A percentile compares a stretch with the other conserved stretches of the same genome.
Evolutionary conservation across 2,113 vertebrate species (phyloP).

Genomic region (Crocuta crocuta): DNA sequence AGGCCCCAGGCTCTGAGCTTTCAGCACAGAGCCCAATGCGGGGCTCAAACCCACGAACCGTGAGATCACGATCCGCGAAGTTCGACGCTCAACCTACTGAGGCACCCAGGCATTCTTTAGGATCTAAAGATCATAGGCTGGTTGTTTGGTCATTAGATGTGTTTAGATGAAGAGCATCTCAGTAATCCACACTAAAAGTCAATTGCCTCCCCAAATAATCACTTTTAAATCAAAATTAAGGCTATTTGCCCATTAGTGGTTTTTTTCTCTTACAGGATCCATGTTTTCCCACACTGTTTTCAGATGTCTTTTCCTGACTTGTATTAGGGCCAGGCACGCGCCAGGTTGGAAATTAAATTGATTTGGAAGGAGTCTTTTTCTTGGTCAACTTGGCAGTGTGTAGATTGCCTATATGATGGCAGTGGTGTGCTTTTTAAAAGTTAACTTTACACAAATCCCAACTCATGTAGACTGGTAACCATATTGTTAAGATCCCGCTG

Average conservation of each 20-base stretch:
- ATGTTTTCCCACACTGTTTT: not conserved
- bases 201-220: not conserved
- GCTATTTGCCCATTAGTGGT: not conserved
- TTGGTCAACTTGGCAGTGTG: not conserved
- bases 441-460: not conserved
- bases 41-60: too few species aligned
- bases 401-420: not conserved
- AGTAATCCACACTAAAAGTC: not conserved
- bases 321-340: not conserved
- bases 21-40: too few species aligned
- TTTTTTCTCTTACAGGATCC: not conserved
- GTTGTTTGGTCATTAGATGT: not conserved
- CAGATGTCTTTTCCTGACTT: not conserved
- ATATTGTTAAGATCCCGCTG: not conserved
- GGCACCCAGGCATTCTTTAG: not conserved
- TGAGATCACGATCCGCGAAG: too few species aligned
- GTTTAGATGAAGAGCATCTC: not conserved
- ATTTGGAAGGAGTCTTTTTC: not conserved
- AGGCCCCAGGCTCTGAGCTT: too few species aligned
- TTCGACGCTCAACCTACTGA: too few species aligned
- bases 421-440: not conserved
- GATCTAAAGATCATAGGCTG: not conserved
- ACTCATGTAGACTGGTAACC: not conserved
- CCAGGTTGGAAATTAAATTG: not conserved
- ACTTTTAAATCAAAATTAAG: not conserved